Evolutionary conservation across 2,888 invertebrate genomes (phyloP).

Genomic region (Linhomoeus sp.): DNA sequence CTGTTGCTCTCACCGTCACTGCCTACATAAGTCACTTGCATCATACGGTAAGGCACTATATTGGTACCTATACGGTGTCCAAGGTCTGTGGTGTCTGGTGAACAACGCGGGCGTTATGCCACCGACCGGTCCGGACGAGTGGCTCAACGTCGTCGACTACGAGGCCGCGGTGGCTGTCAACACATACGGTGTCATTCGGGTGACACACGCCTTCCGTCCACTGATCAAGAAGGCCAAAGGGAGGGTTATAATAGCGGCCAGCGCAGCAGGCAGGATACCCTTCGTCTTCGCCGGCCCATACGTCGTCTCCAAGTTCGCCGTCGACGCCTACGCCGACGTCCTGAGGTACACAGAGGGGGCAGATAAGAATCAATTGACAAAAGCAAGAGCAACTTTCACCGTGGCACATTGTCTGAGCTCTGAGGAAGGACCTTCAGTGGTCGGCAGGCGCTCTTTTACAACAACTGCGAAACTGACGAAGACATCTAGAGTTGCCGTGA

Average conservation of each 20-base stretch:
- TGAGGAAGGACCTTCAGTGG: too few relatives aligned
- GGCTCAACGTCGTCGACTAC: constrained; percentile 59
- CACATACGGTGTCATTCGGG: constrained; percentile 43
- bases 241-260: constrained; percentile 30
- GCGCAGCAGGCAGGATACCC: constrained; percentile 28
- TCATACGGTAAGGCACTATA: too few relatives aligned
- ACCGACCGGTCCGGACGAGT: constrained; percentile 70
- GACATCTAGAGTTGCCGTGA: too few relatives aligned
- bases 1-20: too few relatives aligned
- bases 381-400: too few relatives aligned
- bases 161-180: constrained; percentile 50
- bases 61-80: too few relatives aligned
- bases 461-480: too few relatives aligned
- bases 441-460: too few relatives aligned
- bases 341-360: too few relatives aligned
- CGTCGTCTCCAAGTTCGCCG: constrained; percentile 15
- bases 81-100: constrained; percentile 58
- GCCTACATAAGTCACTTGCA: too few relatives aligned
- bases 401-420: too few relatives aligned
- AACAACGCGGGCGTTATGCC: constrained; percentile 72
- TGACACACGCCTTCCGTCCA: constrained; percentile 18
- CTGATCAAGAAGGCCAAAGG: constrained; percentile 21
- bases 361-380: too few relatives aligned
- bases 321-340: constrained; percentile 17
- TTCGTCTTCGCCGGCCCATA: constrained; percentile 16